A percentile compares a stretch with the other conserved stretches of the same genome.
phyloP scores from a whole-genome alignment of 2,113 vertebrate genomes.

The Microcebus ravelobensis region DNA sequence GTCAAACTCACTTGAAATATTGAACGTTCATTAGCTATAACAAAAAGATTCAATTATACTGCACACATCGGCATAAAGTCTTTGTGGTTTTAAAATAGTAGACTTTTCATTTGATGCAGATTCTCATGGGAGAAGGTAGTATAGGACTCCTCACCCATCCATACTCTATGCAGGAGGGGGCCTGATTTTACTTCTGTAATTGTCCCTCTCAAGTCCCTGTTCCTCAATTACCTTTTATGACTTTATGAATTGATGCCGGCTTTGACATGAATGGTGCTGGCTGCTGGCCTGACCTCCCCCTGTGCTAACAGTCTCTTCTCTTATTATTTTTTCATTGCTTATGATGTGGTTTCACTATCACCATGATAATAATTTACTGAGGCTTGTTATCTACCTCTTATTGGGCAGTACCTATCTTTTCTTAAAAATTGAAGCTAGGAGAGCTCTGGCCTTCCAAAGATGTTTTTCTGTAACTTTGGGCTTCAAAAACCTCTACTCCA shows the following conservation, averaged over 20 bases:
- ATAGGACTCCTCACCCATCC: neutral
- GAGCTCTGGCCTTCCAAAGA: neutral
- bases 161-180: neutral
- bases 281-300: neutral
- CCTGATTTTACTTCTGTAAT: neutral
- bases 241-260: neutral
- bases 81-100: conserved; percentile 22
- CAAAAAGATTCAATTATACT: neutral
- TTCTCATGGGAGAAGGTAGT: neutral
- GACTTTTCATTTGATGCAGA: conserved; percentile 24
- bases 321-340: conserved; percentile 33
- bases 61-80: neutral
- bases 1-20: conserved; percentile 10
- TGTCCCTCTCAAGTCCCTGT: neutral
- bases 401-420: neutral
- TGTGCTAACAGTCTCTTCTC: neutral
- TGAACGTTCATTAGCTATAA: neutral
- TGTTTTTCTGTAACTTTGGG: neutral
- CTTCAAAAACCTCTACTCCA: neutral
- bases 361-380: neutral
- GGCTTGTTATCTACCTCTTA: conserved; percentile 10
- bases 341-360: neutral
- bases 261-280: conserved; percentile 38
- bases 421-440: neutral
- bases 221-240: neutral